These are phyloP conservation scores for Gavialis gangeticus DNA, from an alignment of 2,113 vertebrate species.

Conservation along the genomic window DNA sequence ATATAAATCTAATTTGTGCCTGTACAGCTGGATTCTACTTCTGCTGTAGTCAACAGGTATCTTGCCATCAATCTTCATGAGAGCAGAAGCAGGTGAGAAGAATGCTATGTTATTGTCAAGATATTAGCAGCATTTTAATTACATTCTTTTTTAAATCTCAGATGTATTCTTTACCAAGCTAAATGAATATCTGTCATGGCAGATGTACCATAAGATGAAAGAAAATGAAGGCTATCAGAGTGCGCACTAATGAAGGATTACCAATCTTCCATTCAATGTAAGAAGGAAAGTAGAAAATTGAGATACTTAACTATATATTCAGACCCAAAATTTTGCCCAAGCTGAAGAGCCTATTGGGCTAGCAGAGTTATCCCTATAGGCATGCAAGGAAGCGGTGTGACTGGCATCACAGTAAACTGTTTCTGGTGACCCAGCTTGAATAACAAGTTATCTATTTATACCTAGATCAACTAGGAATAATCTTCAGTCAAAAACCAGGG, in stretches of 20 bases:
- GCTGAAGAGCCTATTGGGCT: background rate
- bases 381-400: no score
- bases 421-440: no score
- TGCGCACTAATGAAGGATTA: background rate
- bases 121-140: background rate
- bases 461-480: background rate
- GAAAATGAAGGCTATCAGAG: background rate
- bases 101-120: background rate
- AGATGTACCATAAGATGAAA: background rate
- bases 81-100: background rate
- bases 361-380: no score
- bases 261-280: background rate
- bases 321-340: background rate
- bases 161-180: background rate
- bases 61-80: background rate
- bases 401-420: no score
- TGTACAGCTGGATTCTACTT: background rate
- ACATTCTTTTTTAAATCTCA: background rate
- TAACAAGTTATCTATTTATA: background rate
- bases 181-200: background rate
- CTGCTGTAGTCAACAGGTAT: fast-evolving
- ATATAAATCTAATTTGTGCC: background rate
- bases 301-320: background rate
- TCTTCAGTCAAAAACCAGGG: no score
- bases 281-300: background rate